A percentile compares a stretch with the other conserved stretches of the same genome.
Conservation (phyloP, 2,113 vertebrate genomes). For the Danio rerio region DNA sequence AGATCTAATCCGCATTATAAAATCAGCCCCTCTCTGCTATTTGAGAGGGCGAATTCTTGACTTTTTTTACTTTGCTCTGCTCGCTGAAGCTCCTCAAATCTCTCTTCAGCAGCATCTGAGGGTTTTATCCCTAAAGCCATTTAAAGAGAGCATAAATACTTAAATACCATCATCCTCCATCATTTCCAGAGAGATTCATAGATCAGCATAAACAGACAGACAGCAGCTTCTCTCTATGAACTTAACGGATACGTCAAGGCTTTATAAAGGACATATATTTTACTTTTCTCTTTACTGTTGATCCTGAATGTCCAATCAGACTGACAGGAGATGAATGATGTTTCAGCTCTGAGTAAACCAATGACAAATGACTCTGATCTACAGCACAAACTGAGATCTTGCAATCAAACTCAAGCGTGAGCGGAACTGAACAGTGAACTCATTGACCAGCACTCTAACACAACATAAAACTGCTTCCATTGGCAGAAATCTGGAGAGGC, state of each 20-base stretch:
- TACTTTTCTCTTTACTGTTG: not conserved
- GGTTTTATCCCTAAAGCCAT: slow-evolving; percentile 31
- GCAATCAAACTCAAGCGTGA: slow-evolving; percentile 13
- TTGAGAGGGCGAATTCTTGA: slow-evolving; percentile 18
- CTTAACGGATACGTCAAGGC: not conserved
- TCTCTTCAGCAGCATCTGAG: not conserved
- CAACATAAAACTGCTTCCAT: not conserved
- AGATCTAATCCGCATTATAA: slow-evolving; percentile 50
- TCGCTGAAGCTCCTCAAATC: slow-evolving; percentile 31
- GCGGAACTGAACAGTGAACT: no score
- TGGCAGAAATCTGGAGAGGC: not conserved
- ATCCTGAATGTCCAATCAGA: slow-evolving; percentile 34
- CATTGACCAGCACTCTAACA: not conserved
- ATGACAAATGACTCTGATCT: slow-evolving; percentile 41
- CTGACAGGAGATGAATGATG: slow-evolving; percentile 29
- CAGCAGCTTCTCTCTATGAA: not conserved
- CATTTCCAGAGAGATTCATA: slow-evolving; percentile 1
- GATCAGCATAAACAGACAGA: not conserved
- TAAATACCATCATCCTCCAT: slow-evolving; percentile 15
- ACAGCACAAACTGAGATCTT: slow-evolving; percentile 22
- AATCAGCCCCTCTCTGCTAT: slow-evolving; percentile 13
- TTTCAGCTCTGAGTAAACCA: slow-evolving; percentile 36
- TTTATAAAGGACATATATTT: slow-evolving; percentile 12
- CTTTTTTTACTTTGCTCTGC: not conserved
- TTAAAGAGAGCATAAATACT: slow-evolving; percentile 32